phyloP scores from a whole-genome alignment of 2,888 invertebrate species.

The Acronicta aceris region DNA sequence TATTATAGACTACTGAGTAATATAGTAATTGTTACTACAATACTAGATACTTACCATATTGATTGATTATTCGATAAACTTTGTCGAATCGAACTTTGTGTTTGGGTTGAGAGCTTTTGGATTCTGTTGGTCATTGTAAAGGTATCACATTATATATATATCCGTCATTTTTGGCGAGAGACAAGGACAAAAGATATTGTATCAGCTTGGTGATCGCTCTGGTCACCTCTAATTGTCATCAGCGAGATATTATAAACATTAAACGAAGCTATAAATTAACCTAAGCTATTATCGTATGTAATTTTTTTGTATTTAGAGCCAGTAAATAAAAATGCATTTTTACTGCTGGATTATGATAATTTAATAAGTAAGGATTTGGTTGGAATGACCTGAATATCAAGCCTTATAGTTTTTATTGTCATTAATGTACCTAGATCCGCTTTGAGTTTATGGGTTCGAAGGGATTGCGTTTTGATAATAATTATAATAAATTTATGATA shows the following conservation, averaged over 20 bases:
- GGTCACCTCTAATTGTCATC: conserved; percentile 42
- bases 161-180: conserved; percentile 12
- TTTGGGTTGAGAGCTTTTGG: conserved; percentile 5
- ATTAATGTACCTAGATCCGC: neutral
- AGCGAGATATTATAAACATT: conserved; percentile 10
- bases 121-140: conserved; percentile 24
- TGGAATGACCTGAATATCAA: neutral
- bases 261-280: conserved; percentile 29
- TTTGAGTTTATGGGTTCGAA: neutral
- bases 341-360: conserved; percentile 35
- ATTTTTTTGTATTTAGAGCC: conserved; percentile 15
- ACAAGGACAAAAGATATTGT: conserved; percentile 25
- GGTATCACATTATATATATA: conserved; percentile 36
- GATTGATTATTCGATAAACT: neutral
- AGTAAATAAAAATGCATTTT: conserved; percentile 9
- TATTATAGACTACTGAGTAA: too few relatives aligned
- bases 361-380: neutral
- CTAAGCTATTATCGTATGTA: conserved; percentile 24
- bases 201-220: conserved; percentile 15
- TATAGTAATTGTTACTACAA: too few relatives aligned
- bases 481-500: too few relatives aligned
- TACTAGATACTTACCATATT: conserved; percentile 39
- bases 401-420: neutral
- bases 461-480: too few relatives aligned
- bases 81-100: neutral